Base-by-base conservation (phyloP, 2,797 vertebrate genomes). In the Sebastes flavidus region DNA sequence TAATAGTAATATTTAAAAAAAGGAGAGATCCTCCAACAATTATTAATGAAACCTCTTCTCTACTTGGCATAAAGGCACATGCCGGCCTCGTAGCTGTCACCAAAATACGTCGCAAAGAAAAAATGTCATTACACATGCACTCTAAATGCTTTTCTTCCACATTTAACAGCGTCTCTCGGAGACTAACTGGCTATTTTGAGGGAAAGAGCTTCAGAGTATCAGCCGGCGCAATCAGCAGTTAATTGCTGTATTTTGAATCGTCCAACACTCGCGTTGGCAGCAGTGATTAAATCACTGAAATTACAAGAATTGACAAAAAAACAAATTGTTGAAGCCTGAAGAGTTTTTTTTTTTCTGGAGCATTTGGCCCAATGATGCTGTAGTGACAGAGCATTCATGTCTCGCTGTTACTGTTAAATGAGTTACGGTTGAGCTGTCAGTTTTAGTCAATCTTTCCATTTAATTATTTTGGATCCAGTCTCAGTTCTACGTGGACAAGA, bases 191-290 rank as follows among this genome's bases (percentile, higher is more conserved):
- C 61, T 75, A 56, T 77, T 77, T 76, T 61, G 22, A 70, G 71
- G 68, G 29, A 68, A 71, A 85, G 72, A 24, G 75, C 6, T 16
- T 78, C 34, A 0, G 65, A 80, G 62, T 73, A 82, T 62, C 27
- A 32, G 13, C 46, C 7, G 8, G 24, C 20, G 61, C 59, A 63
- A 77, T 84, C 82, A 77, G 61, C 58, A 38, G 66, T 13, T 81
- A 83, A 85, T 77, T 81, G 63, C 52, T 59, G 18, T 66, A 42
- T 75, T 90, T 83, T 27, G 65, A 69, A 77, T 84, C 38, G 52
- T 67, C 54, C 14, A 29, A 38, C 14, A 5, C 62, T 81, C 25
- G 1, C 27, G 74, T 80, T 75, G 72, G 85, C 68, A 60, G 63
- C 71, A 13, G 58, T 72, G 76, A 82, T 79, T 67, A 36, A 46